Conservation (phyloP, 2,113 vertebrate genomes). For the Potamarius usumacintae region DNA sequence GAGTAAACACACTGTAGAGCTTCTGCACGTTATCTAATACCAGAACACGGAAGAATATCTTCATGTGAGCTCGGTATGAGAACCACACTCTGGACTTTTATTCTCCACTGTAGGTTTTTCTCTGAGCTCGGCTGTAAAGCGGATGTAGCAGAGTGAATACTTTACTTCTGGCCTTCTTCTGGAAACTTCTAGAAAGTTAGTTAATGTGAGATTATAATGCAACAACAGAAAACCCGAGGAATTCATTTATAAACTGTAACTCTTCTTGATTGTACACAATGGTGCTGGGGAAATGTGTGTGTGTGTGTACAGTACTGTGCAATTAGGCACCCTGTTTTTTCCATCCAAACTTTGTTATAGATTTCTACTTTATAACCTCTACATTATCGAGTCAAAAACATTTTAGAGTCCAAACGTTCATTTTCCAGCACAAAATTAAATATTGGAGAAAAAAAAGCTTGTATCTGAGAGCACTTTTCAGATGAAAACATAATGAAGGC, state of each 20-base stretch:
- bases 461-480: too few relatives aligned
- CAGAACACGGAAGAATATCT: not conserved
- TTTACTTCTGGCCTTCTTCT: not conserved
- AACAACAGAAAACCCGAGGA: not conserved
- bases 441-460: too few relatives aligned
- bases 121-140: not conserved
- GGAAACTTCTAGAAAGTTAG: not conserved
- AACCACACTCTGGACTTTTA: not conserved
- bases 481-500: too few relatives aligned
- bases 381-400: too few relatives aligned
- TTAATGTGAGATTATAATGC: not conserved
- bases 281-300: not conserved
- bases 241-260: not conserved
- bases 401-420: too few relatives aligned
- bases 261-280: not conserved
- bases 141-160: not conserved
- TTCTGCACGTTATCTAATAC: too few relatives aligned
- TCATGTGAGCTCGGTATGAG: constrained; percentile 10
- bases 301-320: not conserved
- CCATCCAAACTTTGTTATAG: too few relatives aligned
- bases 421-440: too few relatives aligned
- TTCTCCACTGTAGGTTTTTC: not conserved
- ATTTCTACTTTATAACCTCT: too few relatives aligned
- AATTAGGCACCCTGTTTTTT: too few relatives aligned
- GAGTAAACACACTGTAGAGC: not conserved